Conservation (phyloP, 2,113 vertebrate genomes). For the Festucalex cinctus region DNA sequence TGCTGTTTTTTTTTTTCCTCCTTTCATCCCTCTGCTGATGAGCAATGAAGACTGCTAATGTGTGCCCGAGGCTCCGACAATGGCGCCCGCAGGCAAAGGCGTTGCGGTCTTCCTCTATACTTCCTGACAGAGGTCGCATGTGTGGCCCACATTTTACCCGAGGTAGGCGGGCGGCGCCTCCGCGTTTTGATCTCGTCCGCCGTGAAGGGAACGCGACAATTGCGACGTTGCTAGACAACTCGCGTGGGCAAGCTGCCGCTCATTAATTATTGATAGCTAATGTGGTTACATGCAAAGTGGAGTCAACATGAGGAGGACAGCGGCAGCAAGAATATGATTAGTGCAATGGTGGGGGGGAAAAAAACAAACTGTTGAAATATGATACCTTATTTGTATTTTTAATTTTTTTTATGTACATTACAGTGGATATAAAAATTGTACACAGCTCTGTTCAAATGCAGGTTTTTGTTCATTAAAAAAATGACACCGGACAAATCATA, state of each 20-base stretch:
- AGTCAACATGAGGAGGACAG: conserved; percentile 16
- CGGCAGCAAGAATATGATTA: conserved; percentile 25
- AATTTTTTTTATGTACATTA: too few species aligned
- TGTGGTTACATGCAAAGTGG: conserved; percentile 35
- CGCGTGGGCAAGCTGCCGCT: conserved; percentile 35
- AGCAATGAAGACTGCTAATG: conserved; percentile 19
- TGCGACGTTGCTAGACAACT: conserved; percentile 25
- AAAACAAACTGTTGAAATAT: conserved; percentile 20
- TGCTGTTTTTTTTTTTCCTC: not conserved
- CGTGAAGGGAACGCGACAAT: conserved; percentile 28
- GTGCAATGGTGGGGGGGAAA: not conserved
- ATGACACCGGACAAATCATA: too few species aligned
- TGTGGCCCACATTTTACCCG: conserved; percentile 29
- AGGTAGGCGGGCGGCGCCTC: conserved; percentile 9
- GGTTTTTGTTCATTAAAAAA: too few species aligned
- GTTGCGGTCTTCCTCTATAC: conserved; percentile 40
- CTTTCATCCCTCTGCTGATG: not conserved
- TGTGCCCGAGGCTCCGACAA: conserved; percentile 7
- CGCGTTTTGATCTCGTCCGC: conserved; percentile 24
- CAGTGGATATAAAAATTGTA: too few species aligned
- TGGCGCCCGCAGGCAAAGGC: not conserved
- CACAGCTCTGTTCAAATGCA: too few species aligned
- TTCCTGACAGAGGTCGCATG: conserved; percentile 35
- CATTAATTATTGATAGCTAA: conserved; percentile 62
- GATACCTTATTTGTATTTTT: not conserved